Evolutionary conservation across 2,888 invertebrate genomes (phyloP).

Genomic region (Girardia tigrina): DNA sequence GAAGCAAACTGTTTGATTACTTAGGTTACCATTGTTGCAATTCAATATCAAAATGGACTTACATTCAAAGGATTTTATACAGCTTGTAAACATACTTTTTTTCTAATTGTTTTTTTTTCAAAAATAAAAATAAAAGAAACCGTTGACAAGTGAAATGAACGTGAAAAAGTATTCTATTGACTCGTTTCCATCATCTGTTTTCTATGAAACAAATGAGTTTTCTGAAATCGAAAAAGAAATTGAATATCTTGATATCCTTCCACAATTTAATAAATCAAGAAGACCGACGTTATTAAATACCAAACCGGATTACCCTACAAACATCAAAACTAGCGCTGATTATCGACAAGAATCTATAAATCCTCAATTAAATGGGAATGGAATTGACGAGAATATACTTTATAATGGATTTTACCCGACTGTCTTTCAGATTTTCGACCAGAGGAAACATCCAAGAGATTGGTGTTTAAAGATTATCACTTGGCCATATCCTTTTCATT

Average conservation of each 20-base stretch:
- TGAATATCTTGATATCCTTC: neutral
- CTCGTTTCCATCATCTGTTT: neutral
- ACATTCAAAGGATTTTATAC: neutral
- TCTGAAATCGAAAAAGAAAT: slow-evolving; percentile 4
- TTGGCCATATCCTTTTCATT: slow-evolving; percentile 95
- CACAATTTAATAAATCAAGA: neutral
- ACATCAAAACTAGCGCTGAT: neutral
- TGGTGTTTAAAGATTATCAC: slow-evolving; percentile 92
- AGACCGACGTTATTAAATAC: neutral
- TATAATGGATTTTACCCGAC: slow-evolving; percentile 80
- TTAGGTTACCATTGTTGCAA: slow-evolving; percentile 11
- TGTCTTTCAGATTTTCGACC: slow-evolving; percentile 72
- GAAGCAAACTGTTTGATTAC: neutral
- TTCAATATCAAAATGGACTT: too few relatives aligned
- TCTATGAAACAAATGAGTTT: neutral
- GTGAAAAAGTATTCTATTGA: neutral
- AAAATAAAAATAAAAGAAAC: neutral
- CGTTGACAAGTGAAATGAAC: neutral
- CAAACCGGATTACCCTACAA: neutral
- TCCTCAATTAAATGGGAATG: neutral
- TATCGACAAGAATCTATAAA: neutral
- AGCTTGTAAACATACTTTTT: neutral
- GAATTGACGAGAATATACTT: slow-evolving; percentile 55
- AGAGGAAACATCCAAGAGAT: slow-evolving; percentile 73
- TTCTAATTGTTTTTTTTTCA: too few relatives aligned